phyloP scores from a whole-genome alignment of 92 coral and sea anemone genomes.

The Phenganax stokvisi region DNA sequence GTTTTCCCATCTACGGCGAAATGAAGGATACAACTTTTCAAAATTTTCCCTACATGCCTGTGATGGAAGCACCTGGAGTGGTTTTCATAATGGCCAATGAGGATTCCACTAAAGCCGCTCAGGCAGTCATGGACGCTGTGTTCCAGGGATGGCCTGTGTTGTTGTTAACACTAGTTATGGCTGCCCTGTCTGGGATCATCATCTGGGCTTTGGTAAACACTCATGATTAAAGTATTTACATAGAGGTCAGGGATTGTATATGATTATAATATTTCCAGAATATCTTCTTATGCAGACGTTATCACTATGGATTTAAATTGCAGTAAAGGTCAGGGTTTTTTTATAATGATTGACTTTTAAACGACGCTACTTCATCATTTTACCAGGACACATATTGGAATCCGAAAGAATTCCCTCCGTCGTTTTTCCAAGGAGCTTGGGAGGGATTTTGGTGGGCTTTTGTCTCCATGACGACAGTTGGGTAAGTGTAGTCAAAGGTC shows the following conservation, averaged over 20 bases:
- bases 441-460: conserved; percentile 99
- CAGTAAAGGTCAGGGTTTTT: background rate
- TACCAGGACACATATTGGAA: conserved; percentile 95
- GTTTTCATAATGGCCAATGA: conserved; percentile 87
- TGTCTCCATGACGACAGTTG: conserved; percentile 99
- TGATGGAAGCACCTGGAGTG: conserved; percentile 96
- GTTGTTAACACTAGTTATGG: conserved; percentile 89
- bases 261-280: too few species aligned
- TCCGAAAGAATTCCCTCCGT: conserved; percentile 97
- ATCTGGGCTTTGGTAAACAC: conserved; percentile 91
- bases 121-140: conserved; percentile 98
- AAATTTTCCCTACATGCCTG: conserved; percentile 77
- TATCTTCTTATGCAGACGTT: too few species aligned
- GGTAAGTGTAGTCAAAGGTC: conserved; percentile 51
- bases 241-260: too few species aligned
- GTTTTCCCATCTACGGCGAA: conserved; percentile 92
- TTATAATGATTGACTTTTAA: background rate
- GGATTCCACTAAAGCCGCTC: conserved; percentile 85
- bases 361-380: background rate
- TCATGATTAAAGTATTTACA: too few species aligned
- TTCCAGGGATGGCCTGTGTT: conserved; percentile 99
- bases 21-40: conserved; percentile 91
- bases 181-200: conserved; percentile 92
- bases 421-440: conserved; percentile 98
- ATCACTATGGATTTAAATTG: background rate